Conservation (phyloP, 1,140 invertebrate genomes). For the Conus betulinus region DNA sequence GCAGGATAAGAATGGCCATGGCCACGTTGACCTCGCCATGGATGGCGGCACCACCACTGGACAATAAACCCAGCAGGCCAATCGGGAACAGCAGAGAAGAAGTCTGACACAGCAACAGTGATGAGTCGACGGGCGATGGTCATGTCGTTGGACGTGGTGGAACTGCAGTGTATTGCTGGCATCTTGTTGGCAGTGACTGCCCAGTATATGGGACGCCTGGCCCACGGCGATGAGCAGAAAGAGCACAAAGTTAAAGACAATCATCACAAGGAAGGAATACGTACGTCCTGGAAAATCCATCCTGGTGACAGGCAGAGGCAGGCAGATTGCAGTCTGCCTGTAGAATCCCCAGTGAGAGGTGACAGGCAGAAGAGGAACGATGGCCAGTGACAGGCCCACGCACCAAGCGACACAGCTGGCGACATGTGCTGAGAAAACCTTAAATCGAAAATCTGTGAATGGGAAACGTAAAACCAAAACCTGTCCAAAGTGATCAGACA, state of each 20-base stretch:
- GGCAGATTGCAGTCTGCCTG: conserved; percentile 49
- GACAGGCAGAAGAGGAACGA: conserved; percentile 29
- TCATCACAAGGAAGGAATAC: conserved; percentile 50
- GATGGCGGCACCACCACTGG: not conserved
- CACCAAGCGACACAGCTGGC: conserved; percentile 28
- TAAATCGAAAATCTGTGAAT: not conserved
- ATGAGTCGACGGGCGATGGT: not conserved
- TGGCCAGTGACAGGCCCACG: conserved; percentile 6
- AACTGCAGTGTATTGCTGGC: not conserved
- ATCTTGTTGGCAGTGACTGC: not conserved
- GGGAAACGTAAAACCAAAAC: conserved; percentile 15
- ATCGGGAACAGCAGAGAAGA: not conserved
- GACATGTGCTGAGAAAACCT: not conserved
- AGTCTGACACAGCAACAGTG: not conserved
- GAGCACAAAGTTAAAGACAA: conserved; percentile 47
- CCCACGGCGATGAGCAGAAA: conserved; percentile 51
- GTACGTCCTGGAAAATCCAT: conserved; percentile 39
- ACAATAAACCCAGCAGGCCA: not conserved
- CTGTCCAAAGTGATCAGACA: conserved; percentile 56
- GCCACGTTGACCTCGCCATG: not conserved
- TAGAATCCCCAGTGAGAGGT: conserved; percentile 49
- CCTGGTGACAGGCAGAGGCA: conserved; percentile 51
- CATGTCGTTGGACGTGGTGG: not conserved
- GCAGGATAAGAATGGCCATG: not conserved
- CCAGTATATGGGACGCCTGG: conserved; percentile 35